Conservation (phyloP, 2,113 vertebrate genomes). For the Pithys albifrons region DNA sequence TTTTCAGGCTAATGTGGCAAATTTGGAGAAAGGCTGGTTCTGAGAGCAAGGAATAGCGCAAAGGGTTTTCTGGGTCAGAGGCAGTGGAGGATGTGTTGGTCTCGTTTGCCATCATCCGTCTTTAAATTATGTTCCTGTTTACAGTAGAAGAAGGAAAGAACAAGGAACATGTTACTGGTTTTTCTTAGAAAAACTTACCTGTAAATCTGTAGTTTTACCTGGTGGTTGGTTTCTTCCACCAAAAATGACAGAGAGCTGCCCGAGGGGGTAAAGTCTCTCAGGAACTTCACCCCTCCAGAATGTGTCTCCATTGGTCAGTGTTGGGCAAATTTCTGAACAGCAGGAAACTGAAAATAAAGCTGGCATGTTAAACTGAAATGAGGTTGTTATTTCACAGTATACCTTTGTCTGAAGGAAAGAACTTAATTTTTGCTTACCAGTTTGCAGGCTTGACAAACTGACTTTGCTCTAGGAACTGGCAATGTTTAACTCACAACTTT, state of each 20-base stretch:
- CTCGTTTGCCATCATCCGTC: not conserved
- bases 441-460: not conserved
- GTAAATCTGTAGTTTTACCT: not conserved
- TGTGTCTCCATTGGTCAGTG: not conserved
- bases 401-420: conserved; percentile 33
- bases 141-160: not conserved
- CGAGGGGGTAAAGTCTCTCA: not conserved
- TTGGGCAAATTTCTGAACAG: not conserved
- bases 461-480: not conserved
- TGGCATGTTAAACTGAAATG: not conserved
- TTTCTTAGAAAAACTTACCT: not conserved
- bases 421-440: not conserved
- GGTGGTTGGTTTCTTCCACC: not conserved
- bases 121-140: not conserved
- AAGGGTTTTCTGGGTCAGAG: not conserved
- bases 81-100: not conserved
- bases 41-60: not conserved
- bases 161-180: not conserved
- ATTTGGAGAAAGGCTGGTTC: not conserved
- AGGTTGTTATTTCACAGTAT: not conserved
- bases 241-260: not conserved
- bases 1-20: not conserved
- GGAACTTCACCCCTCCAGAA: not conserved
- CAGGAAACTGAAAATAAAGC: not conserved
- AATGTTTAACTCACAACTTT: not conserved